Conservation (phyloP, 2,113 vertebrate genomes). For the Archilochus colubris region DNA sequence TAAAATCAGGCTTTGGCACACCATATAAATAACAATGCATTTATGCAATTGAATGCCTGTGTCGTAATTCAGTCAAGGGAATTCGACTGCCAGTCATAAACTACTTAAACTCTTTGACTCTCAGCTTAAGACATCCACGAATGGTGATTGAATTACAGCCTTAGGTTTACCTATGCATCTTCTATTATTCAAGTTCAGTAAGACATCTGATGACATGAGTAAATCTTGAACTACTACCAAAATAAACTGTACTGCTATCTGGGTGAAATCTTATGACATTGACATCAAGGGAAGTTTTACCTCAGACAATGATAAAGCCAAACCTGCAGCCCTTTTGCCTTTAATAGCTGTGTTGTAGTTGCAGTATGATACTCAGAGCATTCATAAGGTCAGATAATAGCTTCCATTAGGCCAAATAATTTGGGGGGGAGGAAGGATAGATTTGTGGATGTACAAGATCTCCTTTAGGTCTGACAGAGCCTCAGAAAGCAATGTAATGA, state of each 20-base stretch:
- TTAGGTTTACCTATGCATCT: conserved; percentile 6
- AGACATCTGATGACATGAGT: not conserved
- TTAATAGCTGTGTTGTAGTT: not conserved
- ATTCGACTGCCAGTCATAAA: conserved; percentile 41
- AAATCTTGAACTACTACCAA: not conserved
- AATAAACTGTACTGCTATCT: not conserved
- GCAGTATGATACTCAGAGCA: not conserved
- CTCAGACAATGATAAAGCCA: fast-evolving
- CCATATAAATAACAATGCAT: conserved; percentile 53
- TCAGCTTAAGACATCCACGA: conserved; percentile 28
- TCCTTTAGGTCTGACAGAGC: not conserved
- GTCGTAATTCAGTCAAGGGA: conserved; percentile 54
- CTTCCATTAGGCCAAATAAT: not conserved
- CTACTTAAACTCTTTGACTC: conserved; percentile 37
- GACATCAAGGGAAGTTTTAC: not conserved
- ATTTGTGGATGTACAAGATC: not conserved
- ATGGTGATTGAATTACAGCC: conserved; percentile 41
- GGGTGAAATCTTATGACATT: not conserved
- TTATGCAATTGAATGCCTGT: conserved; percentile 53
- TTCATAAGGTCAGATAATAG: not conserved
- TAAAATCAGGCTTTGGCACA: conserved; percentile 31
- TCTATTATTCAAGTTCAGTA: not conserved
- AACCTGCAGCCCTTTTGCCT: not conserved
- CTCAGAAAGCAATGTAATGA: not conserved
- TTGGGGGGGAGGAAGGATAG: no score